phyloP scores from a whole-genome alignment of 1,140 invertebrate genomes.

The Penaeus indicus region DNA sequence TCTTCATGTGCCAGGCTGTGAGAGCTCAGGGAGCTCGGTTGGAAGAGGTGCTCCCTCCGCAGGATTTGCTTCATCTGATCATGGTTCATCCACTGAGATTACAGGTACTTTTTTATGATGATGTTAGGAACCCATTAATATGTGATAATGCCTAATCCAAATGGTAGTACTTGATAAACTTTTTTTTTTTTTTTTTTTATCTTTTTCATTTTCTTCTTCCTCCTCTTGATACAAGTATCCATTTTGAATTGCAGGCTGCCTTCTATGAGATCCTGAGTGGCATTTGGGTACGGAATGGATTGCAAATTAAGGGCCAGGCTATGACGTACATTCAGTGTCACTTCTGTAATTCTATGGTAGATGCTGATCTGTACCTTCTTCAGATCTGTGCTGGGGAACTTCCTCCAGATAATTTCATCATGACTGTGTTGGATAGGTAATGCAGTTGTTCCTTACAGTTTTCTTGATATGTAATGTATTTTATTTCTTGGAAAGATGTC shows the following conservation, averaged over 20 bases:
- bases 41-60: slow-evolving; percentile 83
- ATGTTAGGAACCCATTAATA: background rate
- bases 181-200: background rate
- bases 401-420: slow-evolving; percentile 86
- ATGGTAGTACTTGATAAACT: background rate
- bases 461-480: background rate
- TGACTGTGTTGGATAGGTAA: slow-evolving; percentile 89
- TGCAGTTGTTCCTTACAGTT: slow-evolving; percentile 58
- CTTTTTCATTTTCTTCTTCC: background rate
- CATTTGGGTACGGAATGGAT: slow-evolving; percentile 95
- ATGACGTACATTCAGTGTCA: slow-evolving; percentile 99
- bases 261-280: slow-evolving; percentile 95
- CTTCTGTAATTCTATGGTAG: slow-evolving; percentile 98
- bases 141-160: background rate
- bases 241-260: slow-evolving; percentile 78
- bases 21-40: slow-evolving; percentile 83
- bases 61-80: slow-evolving; percentile 83
- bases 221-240: background rate
- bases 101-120: slow-evolving; percentile 78
- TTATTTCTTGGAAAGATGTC: background rate
- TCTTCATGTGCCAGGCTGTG: slow-evolving; percentile 91
- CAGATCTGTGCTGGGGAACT: slow-evolving; percentile 93
- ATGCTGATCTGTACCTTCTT: slow-evolving; percentile 94
- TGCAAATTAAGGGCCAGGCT: slow-evolving; percentile 97
- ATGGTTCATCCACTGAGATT: slow-evolving; percentile 92